phyloP scores from a whole-genome alignment of 1,140 invertebrate species.

The Aphelenchoides avenae region DNA sequence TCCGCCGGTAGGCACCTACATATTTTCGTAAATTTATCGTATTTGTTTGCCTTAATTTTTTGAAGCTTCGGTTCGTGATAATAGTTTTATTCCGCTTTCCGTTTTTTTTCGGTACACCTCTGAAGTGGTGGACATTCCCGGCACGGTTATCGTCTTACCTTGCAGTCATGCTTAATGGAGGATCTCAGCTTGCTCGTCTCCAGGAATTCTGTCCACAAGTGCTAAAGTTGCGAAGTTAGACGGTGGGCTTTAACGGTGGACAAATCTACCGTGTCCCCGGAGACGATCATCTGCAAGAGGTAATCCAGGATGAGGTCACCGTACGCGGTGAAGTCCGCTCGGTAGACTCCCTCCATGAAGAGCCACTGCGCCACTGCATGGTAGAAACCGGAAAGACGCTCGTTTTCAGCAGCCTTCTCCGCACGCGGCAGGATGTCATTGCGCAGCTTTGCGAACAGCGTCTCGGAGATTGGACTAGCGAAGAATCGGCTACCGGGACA shows the following conservation, averaged over 20 bases:
- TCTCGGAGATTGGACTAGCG: constrained; percentile 15
- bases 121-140: too few species aligned
- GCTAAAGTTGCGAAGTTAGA: constrained; percentile 13
- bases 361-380: constrained; percentile 30
- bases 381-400: constrained; percentile 14
- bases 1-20: too few species aligned
- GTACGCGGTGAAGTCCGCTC: constrained; percentile 6
- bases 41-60: too few species aligned
- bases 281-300: constrained; percentile 32
- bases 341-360: constrained; percentile 3
- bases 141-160: too few species aligned
- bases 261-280: constrained; percentile 21
- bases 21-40: too few species aligned
- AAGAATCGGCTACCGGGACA: constrained; percentile 27
- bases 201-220: constrained; percentile 39
- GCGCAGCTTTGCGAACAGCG: constrained; percentile 22
- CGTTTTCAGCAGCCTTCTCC: constrained; percentile 1
- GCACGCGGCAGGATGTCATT: constrained; percentile 11
- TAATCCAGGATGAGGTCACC: constrained; percentile 28
- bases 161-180: too few species aligned
- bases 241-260: constrained; percentile 6
- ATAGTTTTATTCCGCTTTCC: too few species aligned
- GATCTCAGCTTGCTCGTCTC: constrained; percentile 23
- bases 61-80: too few species aligned
- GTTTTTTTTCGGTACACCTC: too few species aligned